These are phyloP conservation scores for Mythimna ferrago DNA, from an alignment of 2,888 invertebrate species.

Conservation along the genomic window DNA sequence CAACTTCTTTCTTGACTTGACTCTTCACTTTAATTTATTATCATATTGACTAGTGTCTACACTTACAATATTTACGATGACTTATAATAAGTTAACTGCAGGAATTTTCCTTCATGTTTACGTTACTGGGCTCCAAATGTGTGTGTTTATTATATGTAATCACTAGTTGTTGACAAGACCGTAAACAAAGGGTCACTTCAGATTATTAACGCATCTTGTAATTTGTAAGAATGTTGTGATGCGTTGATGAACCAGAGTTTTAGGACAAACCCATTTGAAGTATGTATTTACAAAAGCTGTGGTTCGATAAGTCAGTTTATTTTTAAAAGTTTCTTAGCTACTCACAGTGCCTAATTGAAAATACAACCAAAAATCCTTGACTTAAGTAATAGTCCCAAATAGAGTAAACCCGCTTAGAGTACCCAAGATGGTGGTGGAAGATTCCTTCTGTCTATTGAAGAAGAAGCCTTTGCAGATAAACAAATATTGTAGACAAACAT, in stretches of 20 bases:
- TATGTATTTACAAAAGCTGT: background rate
- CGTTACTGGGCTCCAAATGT: conserved; percentile 35
- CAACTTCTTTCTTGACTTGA: conserved; percentile 16
- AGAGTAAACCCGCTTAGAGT: background rate
- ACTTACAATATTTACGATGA: conserved; percentile 21
- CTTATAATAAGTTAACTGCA: conserved; percentile 29
- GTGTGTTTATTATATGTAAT: conserved; percentile 42
- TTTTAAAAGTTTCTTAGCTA: background rate
- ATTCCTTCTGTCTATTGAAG: background rate
- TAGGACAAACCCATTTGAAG: background rate
- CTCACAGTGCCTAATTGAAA: background rate
- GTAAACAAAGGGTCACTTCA: conserved; percentile 50
- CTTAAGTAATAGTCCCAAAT: background rate
- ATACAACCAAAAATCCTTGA: background rate
- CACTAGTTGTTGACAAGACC: conserved; percentile 29
- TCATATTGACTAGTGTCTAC: conserved; percentile 18
- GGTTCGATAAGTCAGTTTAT: background rate
- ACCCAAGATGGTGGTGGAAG: background rate
- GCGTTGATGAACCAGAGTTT: background rate
- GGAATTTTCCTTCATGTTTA: conserved; percentile 53
- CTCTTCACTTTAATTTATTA: conserved; percentile 35
- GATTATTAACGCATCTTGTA: conserved; percentile 6
- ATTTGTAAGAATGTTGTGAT: background rate
- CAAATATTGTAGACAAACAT: background rate
- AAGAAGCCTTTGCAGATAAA: background rate